These are phyloP conservation scores for Danio albolineatus DNA, from an alignment of 2,797 vertebrate species.

Conservation along the genomic window DNA sequence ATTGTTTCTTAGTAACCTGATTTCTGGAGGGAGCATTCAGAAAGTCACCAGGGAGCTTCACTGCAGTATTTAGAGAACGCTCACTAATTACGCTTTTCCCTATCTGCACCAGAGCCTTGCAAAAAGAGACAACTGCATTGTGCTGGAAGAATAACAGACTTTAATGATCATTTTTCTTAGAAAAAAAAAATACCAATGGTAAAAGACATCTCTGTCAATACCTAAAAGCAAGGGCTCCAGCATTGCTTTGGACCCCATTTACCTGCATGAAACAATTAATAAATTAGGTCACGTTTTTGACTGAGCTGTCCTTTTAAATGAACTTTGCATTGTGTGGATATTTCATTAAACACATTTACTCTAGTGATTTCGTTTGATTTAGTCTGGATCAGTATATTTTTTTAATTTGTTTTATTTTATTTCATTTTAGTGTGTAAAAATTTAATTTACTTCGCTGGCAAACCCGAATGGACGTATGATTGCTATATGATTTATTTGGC, in stretches of 20 bases:
- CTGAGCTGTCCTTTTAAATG: neutral
- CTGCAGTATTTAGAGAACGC: constrained; percentile 22
- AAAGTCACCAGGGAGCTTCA: constrained; percentile 27
- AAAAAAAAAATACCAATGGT: neutral
- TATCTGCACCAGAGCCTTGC: neutral
- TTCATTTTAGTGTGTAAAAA: too few species aligned
- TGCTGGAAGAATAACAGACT: neutral
- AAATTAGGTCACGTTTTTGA: neutral
- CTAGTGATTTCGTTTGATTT: constrained; percentile 30
- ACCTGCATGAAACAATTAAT: too few species aligned
- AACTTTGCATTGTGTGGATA: neutral
- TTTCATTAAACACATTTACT: constrained; percentile 38
- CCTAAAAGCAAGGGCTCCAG: neutral
- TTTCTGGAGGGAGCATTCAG: constrained; percentile 16
- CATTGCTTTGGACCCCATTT: neutral
- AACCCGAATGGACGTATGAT: constrained; percentile 25
- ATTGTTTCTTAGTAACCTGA: constrained; percentile 6
- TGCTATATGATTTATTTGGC: constrained; percentile 30
- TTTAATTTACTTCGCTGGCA: constrained; percentile 34
- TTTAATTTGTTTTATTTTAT: constrained; percentile 31
- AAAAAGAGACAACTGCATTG: neutral
- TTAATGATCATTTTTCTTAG: neutral
- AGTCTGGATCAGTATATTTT: constrained; percentile 6
- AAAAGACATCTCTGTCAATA: too few species aligned
- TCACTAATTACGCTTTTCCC: constrained; percentile 14